phyloP scores from a whole-genome alignment of 2,113 vertebrate species.

The Aegotheles bennettii region DNA sequence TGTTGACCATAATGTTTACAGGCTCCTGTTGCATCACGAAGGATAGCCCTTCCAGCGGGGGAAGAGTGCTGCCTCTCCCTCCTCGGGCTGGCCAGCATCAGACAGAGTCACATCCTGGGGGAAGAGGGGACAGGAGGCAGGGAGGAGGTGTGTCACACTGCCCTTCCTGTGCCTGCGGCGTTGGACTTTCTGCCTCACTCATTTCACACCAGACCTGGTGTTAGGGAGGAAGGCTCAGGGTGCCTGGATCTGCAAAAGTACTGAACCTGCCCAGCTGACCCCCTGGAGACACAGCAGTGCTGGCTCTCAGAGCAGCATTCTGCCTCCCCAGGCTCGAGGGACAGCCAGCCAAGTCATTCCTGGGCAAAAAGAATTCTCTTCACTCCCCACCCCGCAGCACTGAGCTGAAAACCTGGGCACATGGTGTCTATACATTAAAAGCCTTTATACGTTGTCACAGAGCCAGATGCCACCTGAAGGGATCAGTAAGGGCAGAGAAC shows the following conservation, averaged over 20 bases:
- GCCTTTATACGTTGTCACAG: neutral
- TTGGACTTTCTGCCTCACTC: neutral
- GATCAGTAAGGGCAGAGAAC: neutral
- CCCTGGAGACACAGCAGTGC: neutral
- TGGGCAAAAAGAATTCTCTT: neutral
- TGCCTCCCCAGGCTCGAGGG: neutral
- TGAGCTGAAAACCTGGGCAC: neutral
- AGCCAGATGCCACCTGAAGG: neutral
- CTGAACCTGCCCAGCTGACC: neutral
- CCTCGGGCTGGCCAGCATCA: neutral
- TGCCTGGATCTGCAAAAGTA: neutral
- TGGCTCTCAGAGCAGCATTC: neutral
- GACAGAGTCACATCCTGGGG: neutral
- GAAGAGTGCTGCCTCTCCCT: neutral
- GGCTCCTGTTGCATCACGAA: neutral
- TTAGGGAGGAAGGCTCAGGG: neutral
- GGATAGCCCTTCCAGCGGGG: neutral
- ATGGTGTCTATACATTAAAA: rapidly evolving
- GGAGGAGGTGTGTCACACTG: neutral
- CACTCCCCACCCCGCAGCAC: neutral
- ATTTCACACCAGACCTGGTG: neutral
- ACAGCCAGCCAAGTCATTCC: neutral
- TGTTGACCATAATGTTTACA: neutral
- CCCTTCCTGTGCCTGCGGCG: neutral
- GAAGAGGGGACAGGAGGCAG: neutral